Evolutionary conservation across 2,113 vertebrate species (phyloP).

Genomic region (Ptychochromis oligacanthus): DNA sequence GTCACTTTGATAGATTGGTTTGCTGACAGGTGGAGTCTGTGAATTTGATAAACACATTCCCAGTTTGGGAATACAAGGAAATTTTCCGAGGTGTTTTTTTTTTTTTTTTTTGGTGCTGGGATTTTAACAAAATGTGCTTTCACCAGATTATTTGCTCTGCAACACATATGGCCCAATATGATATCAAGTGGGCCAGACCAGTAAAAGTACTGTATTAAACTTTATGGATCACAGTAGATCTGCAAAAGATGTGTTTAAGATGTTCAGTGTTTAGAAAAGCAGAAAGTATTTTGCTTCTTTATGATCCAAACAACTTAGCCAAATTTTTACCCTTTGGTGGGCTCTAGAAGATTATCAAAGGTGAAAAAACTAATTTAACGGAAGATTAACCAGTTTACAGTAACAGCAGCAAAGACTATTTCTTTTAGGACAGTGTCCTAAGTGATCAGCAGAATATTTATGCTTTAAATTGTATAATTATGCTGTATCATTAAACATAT

Average conservation of each 20-base stretch:
- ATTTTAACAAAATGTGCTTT: background rate
- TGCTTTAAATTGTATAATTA: background rate
- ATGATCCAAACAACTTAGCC: background rate
- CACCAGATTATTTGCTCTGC: background rate
- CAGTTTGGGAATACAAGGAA: background rate
- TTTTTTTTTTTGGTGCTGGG: background rate
- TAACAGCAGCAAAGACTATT: too few species aligned
- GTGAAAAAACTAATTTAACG: background rate
- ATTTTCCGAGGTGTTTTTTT: background rate
- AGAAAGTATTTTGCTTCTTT: too few species aligned
- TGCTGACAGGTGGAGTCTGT: background rate
- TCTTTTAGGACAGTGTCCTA: background rate
- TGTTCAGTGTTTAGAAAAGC: too few species aligned
- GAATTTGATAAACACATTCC: background rate
- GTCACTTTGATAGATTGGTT: background rate
- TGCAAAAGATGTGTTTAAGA: too few species aligned
- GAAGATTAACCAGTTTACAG: background rate
- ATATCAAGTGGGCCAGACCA: background rate
- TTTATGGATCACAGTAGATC: background rate
- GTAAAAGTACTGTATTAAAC: background rate
- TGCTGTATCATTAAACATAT: background rate
- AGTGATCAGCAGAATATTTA: background rate
- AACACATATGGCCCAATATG: background rate
- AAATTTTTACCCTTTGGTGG: background rate
- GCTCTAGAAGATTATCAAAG: background rate